phyloP scores from a whole-genome alignment of 2,797 vertebrate species.

The Myotis myotis region DNA sequence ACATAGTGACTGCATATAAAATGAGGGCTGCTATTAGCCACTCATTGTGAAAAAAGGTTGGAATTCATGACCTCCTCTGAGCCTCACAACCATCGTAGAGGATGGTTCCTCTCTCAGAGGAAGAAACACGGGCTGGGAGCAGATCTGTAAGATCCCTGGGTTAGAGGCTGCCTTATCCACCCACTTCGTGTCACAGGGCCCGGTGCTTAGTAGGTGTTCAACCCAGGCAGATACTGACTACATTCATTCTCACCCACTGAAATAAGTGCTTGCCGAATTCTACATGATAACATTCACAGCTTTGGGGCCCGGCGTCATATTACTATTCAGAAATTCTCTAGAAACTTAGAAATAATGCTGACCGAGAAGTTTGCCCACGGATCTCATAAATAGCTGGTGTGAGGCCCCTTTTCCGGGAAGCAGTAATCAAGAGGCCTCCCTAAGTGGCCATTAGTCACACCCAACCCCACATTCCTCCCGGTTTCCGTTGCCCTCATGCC shows the following conservation, averaged over 20 bases:
- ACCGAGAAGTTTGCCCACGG: neutral
- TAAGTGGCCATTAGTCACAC: neutral
- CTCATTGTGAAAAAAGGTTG: neutral
- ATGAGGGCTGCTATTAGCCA: neutral
- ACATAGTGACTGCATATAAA: neutral
- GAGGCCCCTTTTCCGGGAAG: conserved; percentile 18
- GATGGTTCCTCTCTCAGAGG: neutral
- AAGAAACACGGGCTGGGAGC: neutral
- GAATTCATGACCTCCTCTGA: neutral
- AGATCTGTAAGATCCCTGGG: neutral
- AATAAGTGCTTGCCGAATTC: neutral
- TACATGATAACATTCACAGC: neutral
- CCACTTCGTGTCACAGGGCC: fast-evolving
- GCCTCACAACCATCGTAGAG: neutral
- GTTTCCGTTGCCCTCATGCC: neutral
- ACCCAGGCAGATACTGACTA: neutral
- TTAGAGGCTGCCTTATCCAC: neutral
- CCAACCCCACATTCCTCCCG: neutral
- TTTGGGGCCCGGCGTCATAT: neutral
- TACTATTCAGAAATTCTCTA: neutral
- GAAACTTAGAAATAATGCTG: neutral
- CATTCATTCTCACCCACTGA: neutral
- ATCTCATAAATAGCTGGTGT: neutral
- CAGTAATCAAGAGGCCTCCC: neutral
- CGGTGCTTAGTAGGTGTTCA: neutral